A percentile compares a stretch with the other conserved stretches of the same genome.
These are phyloP conservation scores for Heliconius ethilla DNA, from an alignment of 2,888 invertebrate species.

Conservation along the genomic window DNA sequence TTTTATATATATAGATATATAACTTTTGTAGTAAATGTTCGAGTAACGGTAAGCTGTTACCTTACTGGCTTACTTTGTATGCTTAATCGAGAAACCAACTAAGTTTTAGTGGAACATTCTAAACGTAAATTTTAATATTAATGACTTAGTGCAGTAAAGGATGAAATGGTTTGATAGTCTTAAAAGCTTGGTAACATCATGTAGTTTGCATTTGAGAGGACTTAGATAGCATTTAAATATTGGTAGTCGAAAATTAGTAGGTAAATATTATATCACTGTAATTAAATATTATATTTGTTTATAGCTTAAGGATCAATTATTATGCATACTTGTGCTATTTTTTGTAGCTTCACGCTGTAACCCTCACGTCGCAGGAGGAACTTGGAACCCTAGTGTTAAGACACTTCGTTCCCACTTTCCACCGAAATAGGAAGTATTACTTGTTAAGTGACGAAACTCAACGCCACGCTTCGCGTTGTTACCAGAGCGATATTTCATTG, in stretches of 20 bases:
- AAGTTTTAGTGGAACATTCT: constrained; percentile 8
- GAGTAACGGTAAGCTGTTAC: background rate
- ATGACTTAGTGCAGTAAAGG: constrained; percentile 5
- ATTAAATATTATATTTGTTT: background rate
- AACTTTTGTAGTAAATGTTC: constrained; percentile 18
- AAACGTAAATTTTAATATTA: constrained; percentile 19
- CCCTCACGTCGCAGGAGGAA: too few relatives aligned
- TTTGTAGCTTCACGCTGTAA: too few relatives aligned
- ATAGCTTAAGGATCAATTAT: too few relatives aligned
- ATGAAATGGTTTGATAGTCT: background rate
- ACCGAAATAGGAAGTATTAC: too few relatives aligned
- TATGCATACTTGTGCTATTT: too few relatives aligned
- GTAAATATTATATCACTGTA: too few relatives aligned
- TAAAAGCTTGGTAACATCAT: background rate
- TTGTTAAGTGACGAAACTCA: too few relatives aligned
- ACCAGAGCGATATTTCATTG: too few relatives aligned
- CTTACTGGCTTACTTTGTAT: constrained; percentile 5
- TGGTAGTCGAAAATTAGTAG: background rate
- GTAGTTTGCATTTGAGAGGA: background rate
- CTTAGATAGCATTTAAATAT: background rate
- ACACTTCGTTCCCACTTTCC: too few relatives aligned
- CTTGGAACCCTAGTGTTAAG: too few relatives aligned
- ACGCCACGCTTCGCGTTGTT: too few relatives aligned
- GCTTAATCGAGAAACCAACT: constrained; percentile 12
- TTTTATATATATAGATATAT: too few relatives aligned